phyloP scores from a whole-genome alignment of 2,113 vertebrate genomes.

The Dasyurus viverrinus region DNA sequence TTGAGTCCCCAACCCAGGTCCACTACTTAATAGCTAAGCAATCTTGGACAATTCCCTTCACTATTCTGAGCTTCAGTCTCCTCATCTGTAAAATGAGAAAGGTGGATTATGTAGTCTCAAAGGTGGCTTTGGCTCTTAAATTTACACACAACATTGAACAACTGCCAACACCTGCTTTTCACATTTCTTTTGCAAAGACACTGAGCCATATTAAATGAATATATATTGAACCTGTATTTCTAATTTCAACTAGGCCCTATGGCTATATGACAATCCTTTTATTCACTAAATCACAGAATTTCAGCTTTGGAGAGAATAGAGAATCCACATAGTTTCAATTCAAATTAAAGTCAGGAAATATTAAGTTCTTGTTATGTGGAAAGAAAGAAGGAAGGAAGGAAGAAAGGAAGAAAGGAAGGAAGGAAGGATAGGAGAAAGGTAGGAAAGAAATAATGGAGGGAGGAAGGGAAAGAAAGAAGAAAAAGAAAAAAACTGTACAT shows the following conservation, averaged over 20 bases:
- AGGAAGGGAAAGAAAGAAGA: neutral
- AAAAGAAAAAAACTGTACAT: neutral
- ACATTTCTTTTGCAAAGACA: neutral
- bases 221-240: neutral
- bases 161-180: neutral
- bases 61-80: neutral
- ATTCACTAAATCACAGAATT: neutral
- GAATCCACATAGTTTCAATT: neutral
- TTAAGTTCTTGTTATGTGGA: neutral
- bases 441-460: neutral
- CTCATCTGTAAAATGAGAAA: neutral
- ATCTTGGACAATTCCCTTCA: neutral
- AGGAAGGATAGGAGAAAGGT: too few species aligned
- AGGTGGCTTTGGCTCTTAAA: neutral
- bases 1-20: neutral
- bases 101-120: neutral
- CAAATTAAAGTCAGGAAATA: neutral
- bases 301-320: neutral
- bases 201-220: neutral
- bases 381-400: neutral
- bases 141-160: neutral
- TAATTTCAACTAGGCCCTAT: neutral
- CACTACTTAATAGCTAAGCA: neutral
- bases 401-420: too few species aligned
- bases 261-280: neutral